phyloP scores from a whole-genome alignment of 2,797 vertebrate species.

The Bradypodion pumilum region DNA sequence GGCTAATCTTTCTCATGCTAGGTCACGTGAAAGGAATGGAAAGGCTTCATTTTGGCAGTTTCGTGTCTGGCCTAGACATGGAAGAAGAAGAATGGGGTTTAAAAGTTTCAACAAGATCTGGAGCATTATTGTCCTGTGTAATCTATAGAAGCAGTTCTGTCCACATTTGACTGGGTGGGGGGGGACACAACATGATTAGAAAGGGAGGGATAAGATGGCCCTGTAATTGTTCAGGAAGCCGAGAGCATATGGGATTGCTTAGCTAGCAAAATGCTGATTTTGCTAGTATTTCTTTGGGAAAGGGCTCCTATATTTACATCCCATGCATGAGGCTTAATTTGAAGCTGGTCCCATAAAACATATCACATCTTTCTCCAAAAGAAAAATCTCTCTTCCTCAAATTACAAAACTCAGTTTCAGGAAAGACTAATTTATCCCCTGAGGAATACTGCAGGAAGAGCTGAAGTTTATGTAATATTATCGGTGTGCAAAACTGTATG shows the following conservation, averaged over 20 bases:
- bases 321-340: constrained; percentile 66
- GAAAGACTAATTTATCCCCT: constrained; percentile 68
- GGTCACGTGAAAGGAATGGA: no score
- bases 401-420: constrained; percentile 57
- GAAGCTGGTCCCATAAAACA: constrained; percentile 64
- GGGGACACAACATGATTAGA: constrained; percentile 20
- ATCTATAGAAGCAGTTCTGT: neutral
- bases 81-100: no score
- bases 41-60: no score
- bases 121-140: neutral
- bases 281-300: constrained; percentile 66
- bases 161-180: constrained; percentile 16
- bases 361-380: constrained; percentile 44
- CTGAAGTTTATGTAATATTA: constrained; percentile 51
- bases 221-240: constrained; percentile 60
- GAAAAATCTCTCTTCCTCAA: constrained; percentile 65
- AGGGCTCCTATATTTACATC: constrained; percentile 56
- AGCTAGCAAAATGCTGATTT: constrained; percentile 53
- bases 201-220: constrained; percentile 22
- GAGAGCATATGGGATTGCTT: constrained; percentile 20
- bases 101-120: neutral
- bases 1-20: no score
- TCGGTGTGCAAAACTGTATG: neutral
- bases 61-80: no score
- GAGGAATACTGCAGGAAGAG: constrained; percentile 42